These are phyloP conservation scores for Tachina grossa DNA, from an alignment of 2,888 invertebrate genomes.

Conservation along the genomic window DNA sequence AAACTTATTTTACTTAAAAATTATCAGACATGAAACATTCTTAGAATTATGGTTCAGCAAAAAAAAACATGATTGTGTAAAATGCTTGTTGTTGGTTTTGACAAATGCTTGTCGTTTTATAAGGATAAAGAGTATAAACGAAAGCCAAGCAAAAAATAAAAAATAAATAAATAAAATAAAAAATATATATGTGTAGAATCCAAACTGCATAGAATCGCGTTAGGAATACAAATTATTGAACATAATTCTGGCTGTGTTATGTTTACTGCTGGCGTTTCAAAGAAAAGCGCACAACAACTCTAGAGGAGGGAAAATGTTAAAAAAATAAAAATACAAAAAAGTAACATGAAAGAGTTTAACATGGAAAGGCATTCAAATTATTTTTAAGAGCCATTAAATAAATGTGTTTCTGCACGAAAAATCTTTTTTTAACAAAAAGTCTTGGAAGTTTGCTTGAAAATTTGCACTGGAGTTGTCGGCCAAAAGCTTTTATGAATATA, in stretches of 20 bases:
- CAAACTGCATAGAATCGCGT: slow-evolving; percentile 59
- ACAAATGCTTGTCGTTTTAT: slow-evolving; percentile 68
- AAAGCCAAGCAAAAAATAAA: slow-evolving; percentile 15
- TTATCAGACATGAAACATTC: slow-evolving; percentile 40
- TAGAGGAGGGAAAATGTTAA: slow-evolving; percentile 4
- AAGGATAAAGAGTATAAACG: slow-evolving; percentile 47
- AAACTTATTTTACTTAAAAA: slow-evolving; percentile 9
- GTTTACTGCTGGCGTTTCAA: neutral
- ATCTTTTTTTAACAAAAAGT: neutral
- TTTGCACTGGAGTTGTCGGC: neutral
- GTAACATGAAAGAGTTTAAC: slow-evolving; percentile 17
- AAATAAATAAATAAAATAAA: slow-evolving; percentile 17
- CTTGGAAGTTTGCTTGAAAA: neutral
- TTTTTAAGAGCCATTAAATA: slow-evolving; percentile 30
- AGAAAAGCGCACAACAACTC: slow-evolving; percentile 11
- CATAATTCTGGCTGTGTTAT: slow-evolving; percentile 27
- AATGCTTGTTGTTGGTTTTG: slow-evolving; percentile 64
- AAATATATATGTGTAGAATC: neutral
- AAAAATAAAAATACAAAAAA: neutral
- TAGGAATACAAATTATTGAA: slow-evolving; percentile 67
- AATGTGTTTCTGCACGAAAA: slow-evolving; percentile 11
- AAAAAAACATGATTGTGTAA: slow-evolving; percentile 51
- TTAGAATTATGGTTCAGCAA: slow-evolving; percentile 8
- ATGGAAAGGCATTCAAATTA: slow-evolving; percentile 35
- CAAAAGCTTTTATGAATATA: too few species aligned